Evolutionary conservation across 2,797 vertebrate species (phyloP).

Genomic region (Phrynocephalus vlangalii): DNA sequence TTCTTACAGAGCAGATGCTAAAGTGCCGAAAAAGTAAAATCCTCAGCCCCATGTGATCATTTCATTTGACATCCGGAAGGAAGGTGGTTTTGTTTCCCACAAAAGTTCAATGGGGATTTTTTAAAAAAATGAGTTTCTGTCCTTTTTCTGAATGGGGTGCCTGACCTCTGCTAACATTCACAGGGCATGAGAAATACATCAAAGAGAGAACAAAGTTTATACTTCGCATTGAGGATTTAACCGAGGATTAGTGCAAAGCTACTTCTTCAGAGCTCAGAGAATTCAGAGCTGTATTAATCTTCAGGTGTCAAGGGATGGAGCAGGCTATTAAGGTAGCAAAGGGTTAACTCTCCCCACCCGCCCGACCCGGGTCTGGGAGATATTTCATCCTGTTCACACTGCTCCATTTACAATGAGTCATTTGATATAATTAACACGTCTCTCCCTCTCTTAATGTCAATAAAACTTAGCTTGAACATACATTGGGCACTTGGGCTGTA

Average conservation of each 20-base stretch:
- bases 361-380: fast-evolving
- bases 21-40: too few species aligned
- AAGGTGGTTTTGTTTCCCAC: conserved; percentile 6
- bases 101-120: background rate
- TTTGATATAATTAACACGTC: background rate
- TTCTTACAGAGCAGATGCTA: background rate
- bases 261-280: background rate
- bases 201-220: background rate
- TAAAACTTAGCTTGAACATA: background rate
- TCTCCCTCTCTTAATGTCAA: background rate
- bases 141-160: conserved; percentile 13
- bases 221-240: conserved; percentile 12
- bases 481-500: background rate
- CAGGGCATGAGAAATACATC: conserved; percentile 8
- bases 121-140: background rate
- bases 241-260: background rate
- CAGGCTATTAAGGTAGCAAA: background rate
- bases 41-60: fast-evolving
- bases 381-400: background rate
- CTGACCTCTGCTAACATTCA: conserved; percentile 24
- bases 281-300: background rate
- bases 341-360: background rate
- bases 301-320: background rate
- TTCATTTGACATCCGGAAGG: fast-evolving
- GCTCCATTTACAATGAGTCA: background rate